Conservation (phyloP, 2,113 vertebrate genomes). For the Gila orcuttii region DNA sequence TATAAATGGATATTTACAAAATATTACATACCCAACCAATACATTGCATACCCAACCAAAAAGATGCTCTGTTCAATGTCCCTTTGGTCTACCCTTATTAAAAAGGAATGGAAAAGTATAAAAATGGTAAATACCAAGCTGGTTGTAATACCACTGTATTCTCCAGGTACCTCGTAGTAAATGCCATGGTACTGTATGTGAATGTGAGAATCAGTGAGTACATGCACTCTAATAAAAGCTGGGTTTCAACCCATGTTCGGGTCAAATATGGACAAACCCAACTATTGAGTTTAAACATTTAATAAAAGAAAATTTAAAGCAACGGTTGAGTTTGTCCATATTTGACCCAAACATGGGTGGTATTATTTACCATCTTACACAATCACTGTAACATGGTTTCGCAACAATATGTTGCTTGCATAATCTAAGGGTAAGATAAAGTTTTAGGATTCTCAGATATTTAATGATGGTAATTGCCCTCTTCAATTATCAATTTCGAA, state of each 20-base stretch:
- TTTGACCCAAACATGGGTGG: not conserved
- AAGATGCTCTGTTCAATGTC: not conserved
- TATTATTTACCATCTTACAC: not conserved
- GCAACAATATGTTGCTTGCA: too few species aligned
- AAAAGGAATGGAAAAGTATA: not conserved
- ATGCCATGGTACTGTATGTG: not conserved
- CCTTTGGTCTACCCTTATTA: not conserved
- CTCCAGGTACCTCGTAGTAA: not conserved
- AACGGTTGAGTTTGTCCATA: too few species aligned
- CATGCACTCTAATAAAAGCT: too few species aligned
- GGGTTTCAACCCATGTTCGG: too few species aligned
- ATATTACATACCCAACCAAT: not conserved
- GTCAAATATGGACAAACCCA: too few species aligned
- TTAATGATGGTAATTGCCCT: not conserved
- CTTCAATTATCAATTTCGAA: not conserved
- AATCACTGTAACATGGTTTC: not conserved
- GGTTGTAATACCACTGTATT: not conserved
- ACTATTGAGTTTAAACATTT: too few species aligned
- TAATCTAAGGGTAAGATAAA: not conserved
- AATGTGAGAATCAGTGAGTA: not conserved
- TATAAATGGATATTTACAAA: not conserved
- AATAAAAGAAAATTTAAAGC: too few species aligned
- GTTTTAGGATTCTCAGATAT: not conserved
- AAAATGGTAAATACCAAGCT: not conserved
- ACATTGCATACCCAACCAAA: not conserved